These are phyloP conservation scores for Xiphophorus hellerii DNA, from an alignment of 2,113 vertebrate genomes.

Conservation along the genomic window DNA sequence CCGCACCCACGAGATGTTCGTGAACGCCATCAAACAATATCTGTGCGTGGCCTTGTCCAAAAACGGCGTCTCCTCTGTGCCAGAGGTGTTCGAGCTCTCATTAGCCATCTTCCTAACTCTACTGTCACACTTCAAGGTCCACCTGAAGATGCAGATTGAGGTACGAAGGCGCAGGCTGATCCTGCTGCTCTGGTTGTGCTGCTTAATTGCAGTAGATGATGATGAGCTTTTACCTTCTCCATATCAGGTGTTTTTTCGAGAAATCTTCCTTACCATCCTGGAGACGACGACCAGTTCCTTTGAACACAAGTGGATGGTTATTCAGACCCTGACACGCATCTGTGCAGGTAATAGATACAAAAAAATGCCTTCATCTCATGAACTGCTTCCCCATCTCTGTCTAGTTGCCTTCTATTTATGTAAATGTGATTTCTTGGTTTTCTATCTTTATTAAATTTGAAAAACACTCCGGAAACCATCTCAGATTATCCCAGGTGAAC, in stretches of 20 bases:
- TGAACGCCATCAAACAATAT: constrained; percentile 98
- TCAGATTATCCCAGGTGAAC: too few relatives aligned
- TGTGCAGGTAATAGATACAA: constrained; percentile 88
- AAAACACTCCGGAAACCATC: too few relatives aligned
- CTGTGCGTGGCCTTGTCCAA: constrained; percentile 97
- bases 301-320: constrained; percentile 99
- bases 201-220: background rate
- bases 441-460: too few relatives aligned
- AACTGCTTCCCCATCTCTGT: too few relatives aligned
- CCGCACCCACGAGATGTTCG: constrained; percentile 97
- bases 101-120: constrained; percentile 97
- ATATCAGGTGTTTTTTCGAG: constrained; percentile 94
- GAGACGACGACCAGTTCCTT: constrained; percentile 97
- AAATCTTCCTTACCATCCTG: constrained; percentile 97
- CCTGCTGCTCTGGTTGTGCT: background rate
- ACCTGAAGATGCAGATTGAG: constrained; percentile 99
- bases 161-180: constrained; percentile 64
- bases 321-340: constrained; percentile 97
- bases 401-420: too few relatives aligned
- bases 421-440: too few relatives aligned
- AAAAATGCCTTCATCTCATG: background rate
- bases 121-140: constrained; percentile 96
- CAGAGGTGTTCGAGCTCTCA: constrained; percentile 97
- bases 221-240: background rate
- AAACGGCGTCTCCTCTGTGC: constrained; percentile 96